A percentile compares a stretch with the other conserved stretches of the same genome.
These are phyloP conservation scores for Drosophila meridiana DNA, from an alignment of 2,888 invertebrate species.

Conservation along the genomic window DNA sequence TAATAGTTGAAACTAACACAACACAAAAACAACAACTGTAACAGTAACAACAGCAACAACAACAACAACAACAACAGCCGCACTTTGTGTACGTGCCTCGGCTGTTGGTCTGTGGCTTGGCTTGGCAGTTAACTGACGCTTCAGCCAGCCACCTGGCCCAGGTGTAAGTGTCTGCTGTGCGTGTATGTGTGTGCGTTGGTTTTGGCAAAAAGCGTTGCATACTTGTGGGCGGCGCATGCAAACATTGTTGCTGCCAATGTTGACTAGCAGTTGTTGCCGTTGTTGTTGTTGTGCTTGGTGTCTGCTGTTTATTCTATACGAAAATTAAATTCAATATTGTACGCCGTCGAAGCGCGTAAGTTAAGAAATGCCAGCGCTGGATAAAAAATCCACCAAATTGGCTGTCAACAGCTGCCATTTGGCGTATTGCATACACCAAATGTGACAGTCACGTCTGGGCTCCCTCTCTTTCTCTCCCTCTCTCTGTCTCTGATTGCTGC, in stretches of 20 bases:
- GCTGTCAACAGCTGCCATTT: constrained; percentile 63
- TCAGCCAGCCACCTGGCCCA: constrained; percentile 40
- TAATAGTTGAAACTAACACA: constrained; percentile 73
- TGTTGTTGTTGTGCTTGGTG: constrained; percentile 8
- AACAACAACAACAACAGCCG: constrained; percentile 17
- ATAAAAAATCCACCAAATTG: constrained; percentile 54
- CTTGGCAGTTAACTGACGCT: constrained; percentile 50
- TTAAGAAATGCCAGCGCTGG: constrained; percentile 30
- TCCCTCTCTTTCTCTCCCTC: background rate
- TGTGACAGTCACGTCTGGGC: constrained; percentile 26
- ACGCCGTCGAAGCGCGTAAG: constrained; percentile 32
- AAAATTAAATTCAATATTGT: constrained; percentile 52
- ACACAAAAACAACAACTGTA: constrained; percentile 25
- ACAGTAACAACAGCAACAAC: constrained; percentile 19
- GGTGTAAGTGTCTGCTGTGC: constrained; percentile 39
- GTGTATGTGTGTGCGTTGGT: constrained; percentile 17
- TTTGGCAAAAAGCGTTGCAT: constrained; percentile 56
- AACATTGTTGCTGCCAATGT: constrained; percentile 50
- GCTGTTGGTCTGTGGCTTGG: constrained; percentile 56
- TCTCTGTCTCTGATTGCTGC: constrained; percentile 38
- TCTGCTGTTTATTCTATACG: constrained; percentile 33
- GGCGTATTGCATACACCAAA: constrained; percentile 17
- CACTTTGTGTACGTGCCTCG: constrained; percentile 66
- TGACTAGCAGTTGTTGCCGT: constrained; percentile 10
- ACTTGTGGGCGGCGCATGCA: constrained; percentile 48